Evolutionary conservation across 2,888 invertebrate genomes (phyloP).

Genomic region (Pollenia labialis): DNA sequence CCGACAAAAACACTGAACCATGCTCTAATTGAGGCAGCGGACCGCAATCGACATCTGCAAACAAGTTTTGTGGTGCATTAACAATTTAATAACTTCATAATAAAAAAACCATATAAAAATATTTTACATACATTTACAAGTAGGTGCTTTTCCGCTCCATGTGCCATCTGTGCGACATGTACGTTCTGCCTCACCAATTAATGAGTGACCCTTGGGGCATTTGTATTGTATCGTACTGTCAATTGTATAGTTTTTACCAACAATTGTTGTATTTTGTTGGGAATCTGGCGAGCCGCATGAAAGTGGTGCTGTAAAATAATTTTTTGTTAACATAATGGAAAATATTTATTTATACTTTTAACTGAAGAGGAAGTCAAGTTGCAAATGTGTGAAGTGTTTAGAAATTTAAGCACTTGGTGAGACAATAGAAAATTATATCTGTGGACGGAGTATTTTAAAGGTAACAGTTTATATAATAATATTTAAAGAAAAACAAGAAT

Average conservation of each 20-base stretch:
- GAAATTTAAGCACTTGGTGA: conserved; percentile 55
- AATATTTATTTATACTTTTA: not conserved
- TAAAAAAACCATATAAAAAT: conserved; percentile 18
- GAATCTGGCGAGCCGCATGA: conserved; percentile 95
- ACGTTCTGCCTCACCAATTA: conserved; percentile 89
- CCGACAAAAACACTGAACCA: conserved; percentile 88
- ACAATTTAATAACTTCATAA: not conserved
- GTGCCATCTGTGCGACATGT: conserved; percentile 90
- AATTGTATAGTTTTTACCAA: conserved; percentile 88
- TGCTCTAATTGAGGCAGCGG: conserved; percentile 88
- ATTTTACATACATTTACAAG: conserved; percentile 92
- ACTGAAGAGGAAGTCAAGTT: conserved; percentile 16
- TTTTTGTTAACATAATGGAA: conserved; percentile 11
- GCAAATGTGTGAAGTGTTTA: conserved; percentile 23
- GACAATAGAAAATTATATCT: conserved; percentile 16
- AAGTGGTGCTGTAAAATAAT: conserved; percentile 88
- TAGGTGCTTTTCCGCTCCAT: conserved; percentile 92
- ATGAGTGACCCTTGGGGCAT: conserved; percentile 93
- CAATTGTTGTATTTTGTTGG: conserved; percentile 91
- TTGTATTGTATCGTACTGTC: conserved; percentile 89
- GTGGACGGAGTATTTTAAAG: not conserved
- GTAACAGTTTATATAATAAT: too few species aligned
- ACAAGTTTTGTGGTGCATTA: conserved; percentile 26
- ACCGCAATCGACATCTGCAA: conserved; percentile 93
- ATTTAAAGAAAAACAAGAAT: too few species aligned